Percentiles rank a stretch among this genome's conserved stretches.
These are phyloP conservation scores for Leucophenga varia DNA, from an alignment of 1,140 invertebrate species.

Conservation along the genomic window DNA sequence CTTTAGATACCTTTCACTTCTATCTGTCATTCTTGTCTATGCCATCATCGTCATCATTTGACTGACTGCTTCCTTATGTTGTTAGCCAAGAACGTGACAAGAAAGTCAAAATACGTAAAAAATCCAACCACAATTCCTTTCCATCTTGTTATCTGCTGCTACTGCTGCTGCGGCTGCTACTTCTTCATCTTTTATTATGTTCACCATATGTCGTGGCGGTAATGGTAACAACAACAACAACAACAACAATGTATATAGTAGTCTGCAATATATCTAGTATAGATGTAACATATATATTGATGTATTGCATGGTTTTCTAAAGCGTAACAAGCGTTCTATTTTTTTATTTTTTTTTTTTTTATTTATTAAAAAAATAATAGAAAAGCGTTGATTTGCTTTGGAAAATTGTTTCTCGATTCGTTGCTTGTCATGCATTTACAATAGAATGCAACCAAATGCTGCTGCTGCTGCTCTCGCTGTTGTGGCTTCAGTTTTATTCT, in stretches of 20 bases:
- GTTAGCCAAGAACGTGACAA: slow-evolving; percentile 51
- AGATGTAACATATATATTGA: not conserved
- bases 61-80: slow-evolving; percentile 50
- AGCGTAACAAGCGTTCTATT: too few relatives aligned
- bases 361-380: too few relatives aligned
- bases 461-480: too few relatives aligned
- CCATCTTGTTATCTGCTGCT: too few relatives aligned
- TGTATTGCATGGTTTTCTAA: too few relatives aligned
- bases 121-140: too few relatives aligned
- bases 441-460: too few relatives aligned
- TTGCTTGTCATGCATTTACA: too few relatives aligned
- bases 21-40: slow-evolving; percentile 28
- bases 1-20: slow-evolving; percentile 9
- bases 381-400: slow-evolving; percentile 46
- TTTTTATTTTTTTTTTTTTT: too few relatives aligned
- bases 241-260: slow-evolving; percentile 13
- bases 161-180: slow-evolving; percentile 10
- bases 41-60: slow-evolving; percentile 29
- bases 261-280: not conserved
- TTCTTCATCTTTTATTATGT: too few relatives aligned
- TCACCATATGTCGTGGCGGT: too few relatives aligned
- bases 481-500: too few relatives aligned
- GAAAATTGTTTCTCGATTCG: slow-evolving; percentile 48
- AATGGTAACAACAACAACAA: slow-evolving; percentile 3
- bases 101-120: slow-evolving; percentile 51